A percentile compares a stretch with the other conserved stretches of the same genome.
These are phyloP conservation scores for Ginglymostoma cirratum DNA, from an alignment of 2,113 vertebrate genomes.

Conservation along the genomic window DNA sequence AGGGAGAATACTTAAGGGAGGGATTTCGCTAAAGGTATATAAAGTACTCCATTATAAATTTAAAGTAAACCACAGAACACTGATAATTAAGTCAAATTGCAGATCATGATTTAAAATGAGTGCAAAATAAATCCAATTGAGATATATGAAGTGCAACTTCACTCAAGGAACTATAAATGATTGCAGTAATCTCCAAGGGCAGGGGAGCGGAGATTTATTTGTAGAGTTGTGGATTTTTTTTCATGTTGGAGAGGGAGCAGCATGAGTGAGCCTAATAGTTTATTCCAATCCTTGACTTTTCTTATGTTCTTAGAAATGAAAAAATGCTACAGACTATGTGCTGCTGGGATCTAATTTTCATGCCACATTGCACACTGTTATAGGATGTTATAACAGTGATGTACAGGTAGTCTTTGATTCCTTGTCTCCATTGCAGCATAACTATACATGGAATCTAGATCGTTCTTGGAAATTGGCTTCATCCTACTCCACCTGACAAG, in stretches of 20 bases:
- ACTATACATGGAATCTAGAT: neutral
- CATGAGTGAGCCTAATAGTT: neutral
- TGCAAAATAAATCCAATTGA: neutral
- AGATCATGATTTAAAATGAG: neutral
- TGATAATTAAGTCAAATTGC: neutral
- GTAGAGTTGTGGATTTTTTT: neutral
- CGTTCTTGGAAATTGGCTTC: constrained; percentile 16
- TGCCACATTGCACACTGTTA: neutral
- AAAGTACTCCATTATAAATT: neutral
- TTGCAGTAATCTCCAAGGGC: neutral
- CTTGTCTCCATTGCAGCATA: neutral
- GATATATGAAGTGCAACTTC: neutral
- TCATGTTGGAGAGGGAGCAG: neutral
- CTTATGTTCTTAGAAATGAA: neutral
- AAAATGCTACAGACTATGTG: neutral
- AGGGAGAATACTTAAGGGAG: neutral
- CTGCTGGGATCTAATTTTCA: neutral
- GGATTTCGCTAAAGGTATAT: neutral
- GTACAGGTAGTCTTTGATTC: neutral
- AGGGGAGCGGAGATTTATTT: neutral
- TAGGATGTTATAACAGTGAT: neutral
- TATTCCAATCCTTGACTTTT: neutral
- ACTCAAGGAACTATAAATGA: neutral
- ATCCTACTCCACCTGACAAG: neutral
- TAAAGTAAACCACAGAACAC: neutral